Percentiles rank a stretch among this genome's conserved stretches.
These are phyloP conservation scores for Hylomyscus alleni DNA, from an alignment of 2,797 vertebrate species.

Conservation along the genomic window DNA sequence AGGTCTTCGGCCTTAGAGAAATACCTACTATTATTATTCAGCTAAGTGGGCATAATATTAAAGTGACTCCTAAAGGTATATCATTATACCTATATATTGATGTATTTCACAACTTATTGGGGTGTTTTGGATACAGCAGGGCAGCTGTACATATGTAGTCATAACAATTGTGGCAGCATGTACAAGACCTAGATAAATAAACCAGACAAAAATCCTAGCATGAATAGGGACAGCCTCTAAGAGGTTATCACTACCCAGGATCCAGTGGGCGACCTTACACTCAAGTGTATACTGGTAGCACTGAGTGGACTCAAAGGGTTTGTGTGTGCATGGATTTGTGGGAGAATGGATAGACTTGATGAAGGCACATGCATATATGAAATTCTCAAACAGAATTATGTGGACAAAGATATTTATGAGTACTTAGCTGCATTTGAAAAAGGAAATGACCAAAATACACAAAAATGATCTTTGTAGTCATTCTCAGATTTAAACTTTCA, in stretches of 20 bases:
- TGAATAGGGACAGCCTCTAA: not conserved
- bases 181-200: not conserved
- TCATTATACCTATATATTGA: not conserved
- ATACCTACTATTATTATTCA: not conserved
- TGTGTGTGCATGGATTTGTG: no score
- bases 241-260: not conserved
- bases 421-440: slow-evolving; percentile 56
- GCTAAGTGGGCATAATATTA: not conserved
- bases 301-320: not conserved
- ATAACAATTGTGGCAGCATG: not conserved
- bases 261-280: not conserved
- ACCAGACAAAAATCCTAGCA: not conserved
- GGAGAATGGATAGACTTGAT: not conserved
- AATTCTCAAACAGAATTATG: slow-evolving; percentile 17
- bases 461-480: slow-evolving; percentile 43
- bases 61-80: not conserved
- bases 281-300: not conserved
- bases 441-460: slow-evolving; percentile 38
- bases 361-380: not conserved
- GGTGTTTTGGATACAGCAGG: not conserved
- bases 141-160: no score
- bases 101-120: not conserved
- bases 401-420: slow-evolving; percentile 24
- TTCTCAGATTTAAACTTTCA: slow-evolving; percentile 40
- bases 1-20: not conserved